Base-by-base conservation (phyloP, 1,140 invertebrate genomes). In the Magallana angulata region DNA sequence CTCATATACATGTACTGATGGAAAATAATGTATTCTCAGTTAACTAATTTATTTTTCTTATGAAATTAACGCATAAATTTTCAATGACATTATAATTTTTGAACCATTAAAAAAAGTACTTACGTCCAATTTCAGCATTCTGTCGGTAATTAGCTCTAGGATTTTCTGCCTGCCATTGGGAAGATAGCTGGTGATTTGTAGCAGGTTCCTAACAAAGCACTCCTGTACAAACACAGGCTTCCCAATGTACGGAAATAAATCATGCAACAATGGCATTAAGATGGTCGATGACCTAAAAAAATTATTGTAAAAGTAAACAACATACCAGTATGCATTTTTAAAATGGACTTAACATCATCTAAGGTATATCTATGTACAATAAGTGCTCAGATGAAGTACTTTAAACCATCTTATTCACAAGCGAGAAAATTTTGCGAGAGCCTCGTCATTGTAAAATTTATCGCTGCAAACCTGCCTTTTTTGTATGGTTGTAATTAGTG, bases 101-200 rank as follows among this genome's bases (percentile, higher is more conserved):
- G 24, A 24, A 24, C 24, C 24, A 24, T 24, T 24, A 24, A 24
- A 24, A 24, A 24, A 1, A 24, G 83, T 91, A 93, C 94, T 93
- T 91, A 97, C 96, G 95, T 97, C 97, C 88, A 97, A 94, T 84
- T 96, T 93, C 57, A 97, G 94, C 90, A 97, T 93, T 96, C 96
- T 97, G 85, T 96, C 96, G 91, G 97, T 95, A 85, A 97, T 96
- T 88, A 97, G 94, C 89, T 96, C 94, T 14, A 97, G 92, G 81
- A 97, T 95, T 24, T 96, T 94, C 84, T 94, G 94, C 86, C 96
- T 94, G 68, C 96, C 93, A 18, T 95, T 93, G 57, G 97, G 96
- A 85, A 96, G 95, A 92, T 97, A 97, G 36, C 96, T 94, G 14
- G 96, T 92, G 59, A 97, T 95, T 93, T 95, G 94, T 9, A 97